These are phyloP conservation scores for Lateolabrax maculatus DNA, from an alignment of 2,797 vertebrate genomes.

Conservation along the genomic window DNA sequence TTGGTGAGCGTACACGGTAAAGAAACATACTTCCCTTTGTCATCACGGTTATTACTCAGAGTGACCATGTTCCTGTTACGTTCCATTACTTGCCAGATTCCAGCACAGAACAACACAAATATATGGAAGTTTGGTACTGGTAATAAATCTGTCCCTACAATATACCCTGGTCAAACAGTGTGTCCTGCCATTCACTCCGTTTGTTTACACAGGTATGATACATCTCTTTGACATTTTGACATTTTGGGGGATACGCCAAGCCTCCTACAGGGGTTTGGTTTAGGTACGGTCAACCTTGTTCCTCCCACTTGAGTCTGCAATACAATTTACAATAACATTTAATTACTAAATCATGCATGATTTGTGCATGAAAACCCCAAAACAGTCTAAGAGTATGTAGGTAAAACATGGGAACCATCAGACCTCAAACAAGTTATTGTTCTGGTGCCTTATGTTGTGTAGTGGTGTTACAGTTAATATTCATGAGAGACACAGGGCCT, in stretches of 20 bases:
- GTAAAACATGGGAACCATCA: not conserved
- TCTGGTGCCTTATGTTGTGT: not conserved
- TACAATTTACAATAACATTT: not conserved
- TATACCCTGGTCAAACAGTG: too few species aligned
- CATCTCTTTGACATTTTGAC: too few species aligned
- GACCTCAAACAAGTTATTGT: too few species aligned
- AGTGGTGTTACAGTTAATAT: not conserved
- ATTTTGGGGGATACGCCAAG: too few species aligned
- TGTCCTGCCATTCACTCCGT: too few species aligned
- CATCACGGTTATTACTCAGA: not conserved
- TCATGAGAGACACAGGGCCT: constrained; percentile 1
- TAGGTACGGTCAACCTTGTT: not conserved
- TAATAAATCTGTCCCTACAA: too few species aligned
- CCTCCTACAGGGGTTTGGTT: not conserved
- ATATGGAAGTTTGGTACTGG: not conserved
- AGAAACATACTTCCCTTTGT: not conserved
- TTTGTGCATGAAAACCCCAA: not conserved
- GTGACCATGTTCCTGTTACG: not conserved
- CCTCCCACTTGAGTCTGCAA: not conserved
- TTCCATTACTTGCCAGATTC: not conserved
- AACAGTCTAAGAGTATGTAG: not conserved
- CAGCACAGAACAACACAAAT: not conserved
- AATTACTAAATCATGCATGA: not conserved
- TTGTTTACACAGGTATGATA: too few species aligned
- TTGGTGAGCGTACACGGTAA: too few species aligned